These are phyloP conservation scores for Poecilia gillii DNA, from an alignment of 2,797 vertebrate genomes.

Conservation along the genomic window DNA sequence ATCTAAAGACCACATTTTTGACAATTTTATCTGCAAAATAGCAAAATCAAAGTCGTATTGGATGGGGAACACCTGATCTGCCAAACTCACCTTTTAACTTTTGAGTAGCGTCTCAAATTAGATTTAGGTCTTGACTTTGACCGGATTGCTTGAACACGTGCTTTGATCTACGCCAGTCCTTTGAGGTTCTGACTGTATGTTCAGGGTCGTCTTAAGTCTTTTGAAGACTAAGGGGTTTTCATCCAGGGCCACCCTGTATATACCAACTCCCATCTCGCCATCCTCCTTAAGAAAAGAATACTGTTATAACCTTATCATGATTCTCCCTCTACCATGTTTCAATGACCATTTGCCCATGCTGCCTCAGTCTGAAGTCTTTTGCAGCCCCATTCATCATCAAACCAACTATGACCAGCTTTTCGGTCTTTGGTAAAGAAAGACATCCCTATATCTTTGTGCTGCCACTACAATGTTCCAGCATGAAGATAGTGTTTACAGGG, in stretches of 20 bases:
- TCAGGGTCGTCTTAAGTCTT: background rate
- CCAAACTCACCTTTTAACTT: background rate
- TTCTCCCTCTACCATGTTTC: background rate
- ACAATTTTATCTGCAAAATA: background rate
- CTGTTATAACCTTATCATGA: background rate
- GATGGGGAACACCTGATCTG: background rate
- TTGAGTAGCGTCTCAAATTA: background rate
- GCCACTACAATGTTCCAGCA: background rate
- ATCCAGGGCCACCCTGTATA: background rate
- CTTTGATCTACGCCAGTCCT: background rate
- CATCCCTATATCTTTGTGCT: background rate
- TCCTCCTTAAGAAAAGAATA: background rate
- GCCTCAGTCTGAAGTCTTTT: background rate
- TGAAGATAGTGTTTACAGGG: background rate
- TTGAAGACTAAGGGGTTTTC: background rate
- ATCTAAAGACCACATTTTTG: background rate
- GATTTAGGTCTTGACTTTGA: background rate
- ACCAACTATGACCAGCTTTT: background rate
- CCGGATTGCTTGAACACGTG: background rate
- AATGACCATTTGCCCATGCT: background rate
- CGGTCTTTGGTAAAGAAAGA: background rate
- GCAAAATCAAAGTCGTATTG: background rate
- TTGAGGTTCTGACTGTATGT: background rate
- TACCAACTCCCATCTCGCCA: background rate
- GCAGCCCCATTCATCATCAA: no score